A percentile compares a stretch with the other conserved stretches of the same genome.
These are phyloP conservation scores for Zoanthus gigantus DNA, from an alignment of 92 coral and sea anemone species.

Conservation along the genomic window DNA sequence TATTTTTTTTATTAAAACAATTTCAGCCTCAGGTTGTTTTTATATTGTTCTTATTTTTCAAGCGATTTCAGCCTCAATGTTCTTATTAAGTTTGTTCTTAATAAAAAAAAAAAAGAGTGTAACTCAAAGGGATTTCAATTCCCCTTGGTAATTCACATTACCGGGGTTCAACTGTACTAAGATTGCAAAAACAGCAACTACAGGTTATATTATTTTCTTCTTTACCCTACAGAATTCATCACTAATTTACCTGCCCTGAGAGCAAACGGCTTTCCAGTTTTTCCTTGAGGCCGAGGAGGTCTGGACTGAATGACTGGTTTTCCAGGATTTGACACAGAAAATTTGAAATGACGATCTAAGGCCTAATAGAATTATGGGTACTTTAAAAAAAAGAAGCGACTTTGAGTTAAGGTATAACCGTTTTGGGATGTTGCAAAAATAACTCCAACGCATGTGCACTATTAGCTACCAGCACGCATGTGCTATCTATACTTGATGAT, in stretches of 20 bases:
- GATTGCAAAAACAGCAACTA: too few species aligned
- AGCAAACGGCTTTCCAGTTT: conserved; percentile 73
- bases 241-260: conserved; percentile 76
- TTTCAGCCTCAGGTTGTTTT: too few species aligned
- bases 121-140: neutral
- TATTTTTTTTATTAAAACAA: too few species aligned
- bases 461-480: too few species aligned
- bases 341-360: conserved; percentile 80
- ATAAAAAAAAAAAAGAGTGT: too few species aligned
- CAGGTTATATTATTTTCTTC: neutral
- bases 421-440: too few species aligned
- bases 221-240: neutral
- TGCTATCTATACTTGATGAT: too few species aligned
- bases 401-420: neutral
- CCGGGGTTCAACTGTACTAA: neutral
- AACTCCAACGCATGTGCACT: too few species aligned
- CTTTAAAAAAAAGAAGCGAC: neutral
- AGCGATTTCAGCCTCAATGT: too few species aligned
- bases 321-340: conserved; percentile 57
- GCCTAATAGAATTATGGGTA: conserved; percentile 53
- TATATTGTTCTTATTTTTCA: too few species aligned
- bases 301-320: conserved; percentile 82
- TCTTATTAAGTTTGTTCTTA: too few species aligned
- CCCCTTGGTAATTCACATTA: neutral
- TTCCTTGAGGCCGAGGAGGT: conserved; percentile 88